A percentile compares a stretch with the other conserved stretches of the same genome.
These are phyloP conservation scores for Penelope pileata DNA, from an alignment of 2,113 vertebrate genomes.

Conservation along the genomic window DNA sequence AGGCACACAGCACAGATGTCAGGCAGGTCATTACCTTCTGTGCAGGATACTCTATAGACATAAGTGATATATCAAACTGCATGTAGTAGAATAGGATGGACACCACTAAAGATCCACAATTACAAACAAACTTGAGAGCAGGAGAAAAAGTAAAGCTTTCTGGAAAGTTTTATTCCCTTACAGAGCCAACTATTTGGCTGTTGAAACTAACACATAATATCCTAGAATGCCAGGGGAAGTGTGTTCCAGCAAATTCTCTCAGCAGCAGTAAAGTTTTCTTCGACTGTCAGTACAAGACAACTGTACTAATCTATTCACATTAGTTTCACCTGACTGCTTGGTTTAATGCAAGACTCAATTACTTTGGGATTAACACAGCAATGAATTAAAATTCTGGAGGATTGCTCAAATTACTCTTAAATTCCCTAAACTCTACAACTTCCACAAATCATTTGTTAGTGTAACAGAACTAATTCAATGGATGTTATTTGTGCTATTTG, in stretches of 20 bases:
- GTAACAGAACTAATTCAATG: neutral
- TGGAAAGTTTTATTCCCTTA: neutral
- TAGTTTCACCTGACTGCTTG: constrained; percentile 51
- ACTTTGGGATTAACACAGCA: constrained; percentile 29
- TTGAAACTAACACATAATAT: neutral
- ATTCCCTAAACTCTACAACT: neutral
- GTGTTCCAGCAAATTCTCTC: neutral
- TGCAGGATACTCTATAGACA: neutral
- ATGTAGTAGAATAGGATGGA: neutral
- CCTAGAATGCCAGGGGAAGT: neutral
- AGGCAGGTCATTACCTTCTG: neutral
- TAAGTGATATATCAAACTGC: neutral
- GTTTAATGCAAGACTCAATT: constrained; percentile 50
- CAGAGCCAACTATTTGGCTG: neutral
- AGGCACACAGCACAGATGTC: neutral
- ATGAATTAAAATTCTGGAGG: constrained; percentile 40
- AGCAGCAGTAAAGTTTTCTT: constrained; percentile 7
- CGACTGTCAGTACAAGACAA: constrained; percentile 8
- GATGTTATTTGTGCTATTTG: neutral
- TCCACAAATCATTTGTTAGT: neutral
- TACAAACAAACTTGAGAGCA: neutral
- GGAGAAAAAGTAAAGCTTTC: neutral
- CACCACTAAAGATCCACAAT: neutral
- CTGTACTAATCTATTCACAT: constrained; percentile 31
- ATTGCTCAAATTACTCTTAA: constrained; percentile 8